A percentile compares a stretch with the other conserved stretches of the same genome.
Evolutionary conservation across 30 jellyfish, hydroid and myxozoan genomes (phyloP).

Genomic region (Pelagia noctiluca): DNA sequence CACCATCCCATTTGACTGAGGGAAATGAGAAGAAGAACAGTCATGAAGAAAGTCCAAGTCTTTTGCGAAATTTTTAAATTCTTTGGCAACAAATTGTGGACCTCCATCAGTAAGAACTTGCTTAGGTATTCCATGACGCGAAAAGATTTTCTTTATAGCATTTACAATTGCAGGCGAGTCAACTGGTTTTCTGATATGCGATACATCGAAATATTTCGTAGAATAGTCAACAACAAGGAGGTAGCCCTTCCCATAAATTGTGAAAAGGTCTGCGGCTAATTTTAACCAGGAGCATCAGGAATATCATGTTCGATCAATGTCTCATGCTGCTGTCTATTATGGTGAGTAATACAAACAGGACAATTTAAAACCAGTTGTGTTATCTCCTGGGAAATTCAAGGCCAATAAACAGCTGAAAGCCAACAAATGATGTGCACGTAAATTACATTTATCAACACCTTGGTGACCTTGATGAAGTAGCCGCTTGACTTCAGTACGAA

Average conservation of each 20-base stretch:
- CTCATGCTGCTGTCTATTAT: conserved; percentile 19
- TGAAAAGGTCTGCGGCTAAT: conserved; percentile 40
- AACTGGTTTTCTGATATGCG: conserved; percentile 32
- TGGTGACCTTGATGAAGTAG: conserved; percentile 63
- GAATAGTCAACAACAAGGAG: conserved; percentile 44
- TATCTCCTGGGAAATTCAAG: conserved; percentile 54
- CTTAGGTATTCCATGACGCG: conserved; percentile 56
- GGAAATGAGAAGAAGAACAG: conserved; percentile 42
- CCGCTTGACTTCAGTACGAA: conserved; percentile 36
- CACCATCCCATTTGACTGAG: conserved; percentile 72
- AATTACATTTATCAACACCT: conserved; percentile 51
- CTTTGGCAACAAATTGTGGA: conserved; percentile 52
- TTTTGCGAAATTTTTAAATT: conserved; percentile 40
- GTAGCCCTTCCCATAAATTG: conserved; percentile 43
- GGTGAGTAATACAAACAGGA: conserved; percentile 32
- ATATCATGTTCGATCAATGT: conserved; percentile 24
- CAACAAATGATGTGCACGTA: conserved; percentile 33
- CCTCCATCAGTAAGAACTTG: conserved; percentile 53
- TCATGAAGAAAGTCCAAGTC: conserved; percentile 58
- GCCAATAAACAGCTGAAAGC: conserved; percentile 69
- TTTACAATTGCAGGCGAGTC: conserved; percentile 33
- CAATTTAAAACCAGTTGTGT: conserved; percentile 22
- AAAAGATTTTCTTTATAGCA: conserved; percentile 10
- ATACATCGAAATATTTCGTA: conserved; percentile 54
- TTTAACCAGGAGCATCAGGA: conserved; percentile 51